Conservation (phyloP, 2,888 invertebrate species). For the Nemotelus nigrinus region DNA sequence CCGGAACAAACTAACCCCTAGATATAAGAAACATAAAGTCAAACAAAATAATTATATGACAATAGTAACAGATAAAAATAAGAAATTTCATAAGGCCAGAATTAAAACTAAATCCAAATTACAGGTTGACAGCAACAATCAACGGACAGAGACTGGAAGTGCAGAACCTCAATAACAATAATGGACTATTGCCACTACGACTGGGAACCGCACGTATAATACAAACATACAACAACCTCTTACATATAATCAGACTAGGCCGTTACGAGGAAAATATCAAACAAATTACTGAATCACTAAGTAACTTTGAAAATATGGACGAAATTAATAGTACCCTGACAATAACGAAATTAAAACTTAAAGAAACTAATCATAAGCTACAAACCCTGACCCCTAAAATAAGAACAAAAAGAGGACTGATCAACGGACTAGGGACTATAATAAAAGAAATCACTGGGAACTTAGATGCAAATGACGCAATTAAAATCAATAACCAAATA, state of each 20-base stretch:
- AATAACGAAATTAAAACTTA: slow-evolving; percentile 27
- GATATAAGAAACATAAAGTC: slow-evolving; percentile 20
- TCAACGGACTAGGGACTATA: slow-evolving; percentile 35
- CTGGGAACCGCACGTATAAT: not conserved
- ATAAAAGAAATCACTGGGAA: slow-evolving; percentile 18
- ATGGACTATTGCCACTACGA: not conserved
- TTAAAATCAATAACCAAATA: slow-evolving; percentile 17
- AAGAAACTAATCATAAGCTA: not conserved
- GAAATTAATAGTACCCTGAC: not conserved
- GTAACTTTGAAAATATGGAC: not conserved
- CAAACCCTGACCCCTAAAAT: slow-evolving; percentile 7
- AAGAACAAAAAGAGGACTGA: slow-evolving; percentile 24
- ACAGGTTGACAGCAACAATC: not conserved
- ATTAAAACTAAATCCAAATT: slow-evolving; percentile 29
- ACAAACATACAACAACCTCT: not conserved
- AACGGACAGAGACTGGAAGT: slow-evolving; percentile 8
- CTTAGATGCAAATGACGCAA: slow-evolving; percentile 38
- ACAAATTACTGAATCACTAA: not conserved
- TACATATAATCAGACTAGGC: slow-evolving; percentile 17
- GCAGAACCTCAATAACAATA: not conserved
- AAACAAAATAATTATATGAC: slow-evolving; percentile 19
- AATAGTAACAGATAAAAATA: not conserved
- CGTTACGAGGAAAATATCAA: slow-evolving; percentile 15
- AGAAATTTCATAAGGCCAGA: slow-evolving; percentile 22
- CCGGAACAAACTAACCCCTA: slow-evolving; percentile 19